Base-by-base conservation (phyloP, 2,113 vertebrate species). In the Trachemys scripta region DNA sequence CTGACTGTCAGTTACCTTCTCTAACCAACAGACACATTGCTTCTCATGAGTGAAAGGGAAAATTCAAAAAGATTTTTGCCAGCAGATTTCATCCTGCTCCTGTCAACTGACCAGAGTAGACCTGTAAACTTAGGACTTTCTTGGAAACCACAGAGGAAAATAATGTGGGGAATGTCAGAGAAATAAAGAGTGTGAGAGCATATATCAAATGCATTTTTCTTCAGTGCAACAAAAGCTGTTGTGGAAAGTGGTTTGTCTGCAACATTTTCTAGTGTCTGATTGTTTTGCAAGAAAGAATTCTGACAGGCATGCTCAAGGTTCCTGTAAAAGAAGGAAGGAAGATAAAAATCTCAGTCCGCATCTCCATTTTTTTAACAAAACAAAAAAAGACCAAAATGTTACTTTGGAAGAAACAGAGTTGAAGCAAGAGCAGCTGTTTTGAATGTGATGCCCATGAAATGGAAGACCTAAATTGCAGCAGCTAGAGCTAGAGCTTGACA, bases 1-100 rank as follows among this genome's bases (percentile, higher is more conserved):
- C 65, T 49, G 76, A 92, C 90, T 96, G 92, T 93, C 94, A 93
- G 89, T 92, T 95, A 87, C 90, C 62, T 96, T 65, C 54, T 97
- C 79, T 96, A 93, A 96, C 95, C 42, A n/a, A n/a, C 16, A 76
- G 72, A 24, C 42, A 45, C 79, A 54, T 85, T 65, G 57, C 89
- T 83, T 88, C 3, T 75, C 92, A 69, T n/a, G 29, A 62, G 29
- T 62, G 62, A 19, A 69, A n/a, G 11, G 62, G 62, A 69, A 69
- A 69, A n/a, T 69, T 69, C 62, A 69, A n/a, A 69, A n/a, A 69
- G 62, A 69, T 14, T 69, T 69, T 69, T n/a, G 62, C 83, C 89
- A 84, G 79, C 57, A 95, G 95, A 54, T 81, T 88, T 84, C 80
- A 88, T 42, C 82, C 27, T 90, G 59, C 1, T 14, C 89, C 92